Conservation (phyloP, 2,797 vertebrate species). For the Brachyalestes nurse region DNA sequence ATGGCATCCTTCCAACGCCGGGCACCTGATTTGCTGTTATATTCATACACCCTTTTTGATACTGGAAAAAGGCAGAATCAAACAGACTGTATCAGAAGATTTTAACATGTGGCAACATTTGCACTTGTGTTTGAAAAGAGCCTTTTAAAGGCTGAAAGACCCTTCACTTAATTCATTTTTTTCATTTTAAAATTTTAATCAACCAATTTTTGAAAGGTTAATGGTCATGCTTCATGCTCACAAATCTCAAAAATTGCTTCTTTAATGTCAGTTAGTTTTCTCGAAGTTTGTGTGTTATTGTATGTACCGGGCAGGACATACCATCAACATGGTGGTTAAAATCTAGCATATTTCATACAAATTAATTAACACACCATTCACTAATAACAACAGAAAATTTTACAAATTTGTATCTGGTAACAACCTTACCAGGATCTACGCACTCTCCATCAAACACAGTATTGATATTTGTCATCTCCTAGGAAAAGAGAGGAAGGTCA, state of each 20-base stretch:
- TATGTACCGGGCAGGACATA: neutral
- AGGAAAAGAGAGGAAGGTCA: conserved; percentile 4
- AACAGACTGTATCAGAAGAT: neutral
- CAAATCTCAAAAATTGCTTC: too few relatives aligned
- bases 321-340: neutral
- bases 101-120: neutral
- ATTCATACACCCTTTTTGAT: conserved; percentile 66
- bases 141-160: too few relatives aligned
- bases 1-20: conserved; percentile 65
- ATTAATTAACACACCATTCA: neutral
- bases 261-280: too few relatives aligned
- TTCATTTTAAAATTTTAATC: too few relatives aligned
- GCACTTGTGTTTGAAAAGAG: neutral
- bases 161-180: too few relatives aligned
- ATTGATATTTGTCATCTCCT: conserved; percentile 68
- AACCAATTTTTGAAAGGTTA: too few relatives aligned
- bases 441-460: conserved; percentile 73
- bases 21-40: conserved; percentile 70
- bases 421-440: conserved; percentile 66
- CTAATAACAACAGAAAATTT: neutral
- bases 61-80: conserved; percentile 18
- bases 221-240: too few relatives aligned
- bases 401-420: neutral
- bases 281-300: neutral
- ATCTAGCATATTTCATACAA: neutral